Percentiles rank a stretch among this genome's conserved stretches.
Evolutionary conservation across 2,797 vertebrate species (phyloP).

Genomic region (Alfaro cultratus): DNA sequence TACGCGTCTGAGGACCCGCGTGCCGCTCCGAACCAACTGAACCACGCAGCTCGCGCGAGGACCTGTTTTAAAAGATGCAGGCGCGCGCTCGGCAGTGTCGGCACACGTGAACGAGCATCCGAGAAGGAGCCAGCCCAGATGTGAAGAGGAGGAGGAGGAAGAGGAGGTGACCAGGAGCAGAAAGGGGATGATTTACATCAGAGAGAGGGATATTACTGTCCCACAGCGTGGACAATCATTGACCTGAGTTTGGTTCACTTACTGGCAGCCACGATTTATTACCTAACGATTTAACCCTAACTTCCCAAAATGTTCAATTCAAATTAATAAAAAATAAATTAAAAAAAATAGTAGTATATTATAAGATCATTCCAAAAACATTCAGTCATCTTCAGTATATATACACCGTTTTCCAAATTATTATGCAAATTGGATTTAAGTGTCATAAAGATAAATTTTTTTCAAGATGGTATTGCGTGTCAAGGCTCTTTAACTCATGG

Average conservation of each 20-base stretch:
- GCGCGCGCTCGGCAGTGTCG: constrained; percentile 49
- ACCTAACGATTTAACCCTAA: too few species aligned
- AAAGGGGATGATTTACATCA: constrained; percentile 16
- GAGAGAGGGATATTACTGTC: background rate
- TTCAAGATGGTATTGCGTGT: too few species aligned
- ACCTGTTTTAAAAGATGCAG: constrained; percentile 59
- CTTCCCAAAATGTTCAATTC: background rate
- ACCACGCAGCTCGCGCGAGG: background rate
- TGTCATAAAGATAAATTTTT: too few species aligned
- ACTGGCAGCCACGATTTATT: constrained; percentile 8
- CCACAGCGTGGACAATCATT: constrained; percentile 9
- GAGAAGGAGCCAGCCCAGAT: constrained; percentile 16
- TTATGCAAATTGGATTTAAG: too few species aligned
- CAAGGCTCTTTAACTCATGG: too few species aligned
- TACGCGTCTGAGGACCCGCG: background rate
- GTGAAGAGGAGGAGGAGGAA: background rate
- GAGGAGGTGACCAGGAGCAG: background rate
- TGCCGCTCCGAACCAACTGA: constrained; percentile 25
- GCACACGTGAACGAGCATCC: constrained; percentile 52
- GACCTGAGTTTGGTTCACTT: constrained; percentile 9
- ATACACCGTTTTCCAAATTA: too few species aligned
- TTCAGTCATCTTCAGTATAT: too few species aligned
- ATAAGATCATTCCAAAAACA: too few species aligned
- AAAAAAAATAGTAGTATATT: too few species aligned
- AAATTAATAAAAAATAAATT: too few species aligned